phyloP scores from a whole-genome alignment of 2,113 vertebrate species.

The Burhinus bistriatus region DNA sequence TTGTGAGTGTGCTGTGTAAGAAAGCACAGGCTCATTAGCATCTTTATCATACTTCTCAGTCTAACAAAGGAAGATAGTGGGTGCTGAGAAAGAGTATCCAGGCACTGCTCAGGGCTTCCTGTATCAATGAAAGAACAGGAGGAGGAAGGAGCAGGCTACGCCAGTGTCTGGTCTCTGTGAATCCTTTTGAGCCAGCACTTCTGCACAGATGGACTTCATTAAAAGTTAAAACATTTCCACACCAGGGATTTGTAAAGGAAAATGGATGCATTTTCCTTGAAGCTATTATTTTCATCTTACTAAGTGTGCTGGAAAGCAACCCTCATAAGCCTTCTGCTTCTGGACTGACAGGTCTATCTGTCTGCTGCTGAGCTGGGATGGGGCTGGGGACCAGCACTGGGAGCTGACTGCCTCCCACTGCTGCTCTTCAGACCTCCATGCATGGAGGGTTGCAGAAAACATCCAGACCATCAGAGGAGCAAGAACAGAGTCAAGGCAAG shows the following conservation, averaged over 20 bases:
- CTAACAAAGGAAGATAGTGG: constrained; percentile 14
- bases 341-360: constrained; percentile 7
- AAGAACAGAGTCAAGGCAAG: not conserved
- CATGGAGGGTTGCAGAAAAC: not conserved
- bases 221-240: constrained; percentile 65
- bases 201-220: constrained; percentile 63
- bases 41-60: constrained; percentile 2
- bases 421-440: not conserved
- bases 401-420: not conserved
- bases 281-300: constrained; percentile 55
- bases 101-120: constrained; percentile 45
- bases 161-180: not conserved
- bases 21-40: constrained; percentile 47
- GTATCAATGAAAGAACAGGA: constrained; percentile 28
- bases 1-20: not conserved
- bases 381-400: not conserved
- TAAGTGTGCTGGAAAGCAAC: constrained; percentile 46
- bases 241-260: constrained; percentile 57
- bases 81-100: not conserved
- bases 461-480: not conserved
- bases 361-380: not conserved
- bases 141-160: constrained; percentile 8
- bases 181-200: constrained; percentile 8
- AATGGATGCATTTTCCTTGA: constrained; percentile 44
- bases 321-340: constrained; percentile 12